Evolutionary conservation across 2,797 vertebrate genomes (phyloP), one percentile per base, ranked within the genome.

Genomic region (Danionella dracula): DNA sequence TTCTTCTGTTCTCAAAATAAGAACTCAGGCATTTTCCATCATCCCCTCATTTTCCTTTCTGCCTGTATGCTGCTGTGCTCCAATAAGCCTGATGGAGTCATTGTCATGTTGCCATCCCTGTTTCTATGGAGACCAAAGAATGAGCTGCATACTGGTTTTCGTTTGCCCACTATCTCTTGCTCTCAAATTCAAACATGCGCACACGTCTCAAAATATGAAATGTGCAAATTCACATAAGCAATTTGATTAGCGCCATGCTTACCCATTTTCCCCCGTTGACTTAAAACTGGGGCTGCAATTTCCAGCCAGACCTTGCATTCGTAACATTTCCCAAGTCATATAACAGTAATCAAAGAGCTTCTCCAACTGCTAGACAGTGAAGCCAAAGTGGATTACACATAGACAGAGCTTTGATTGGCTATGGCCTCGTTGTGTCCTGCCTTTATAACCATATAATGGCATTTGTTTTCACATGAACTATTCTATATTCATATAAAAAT

Each of bases 111-210:
- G 51, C 80, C 82, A n/a, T 82, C 81, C 79, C 66, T 78, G 92
- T 94, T 94, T 89, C 92, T 89, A 93, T 94, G 92, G 91, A 70
- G 87, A 94, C 82, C n/a, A 69, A 79, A 85, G 84, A 82, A 81
- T 76, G 74, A 81, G 78, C 72, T 75, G 82, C 86, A 78, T 77
- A 68, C 82, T 83, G 82, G 79, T 81, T 84, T 80, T 80, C 46
- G 68, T 83, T 78, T 84, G 76, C 57, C 7, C 74, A 42, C 41
- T 59, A 44, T 58, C 46, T 45, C 48, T 54, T 46, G 12, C 19
- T 38, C 15, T 27, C 41, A 37, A 17, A 21, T 34, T 58, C 21
- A 56, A 23, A 66, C 42, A 20, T 12, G 4, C 11, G 19, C 67
- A 58, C 23, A 67, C 31, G 11, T 4, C 27, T n/a, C 20, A 12